These are phyloP conservation scores for Podiceps cristatus DNA, from an alignment of 2,113 vertebrate genomes.

Conservation along the genomic window DNA sequence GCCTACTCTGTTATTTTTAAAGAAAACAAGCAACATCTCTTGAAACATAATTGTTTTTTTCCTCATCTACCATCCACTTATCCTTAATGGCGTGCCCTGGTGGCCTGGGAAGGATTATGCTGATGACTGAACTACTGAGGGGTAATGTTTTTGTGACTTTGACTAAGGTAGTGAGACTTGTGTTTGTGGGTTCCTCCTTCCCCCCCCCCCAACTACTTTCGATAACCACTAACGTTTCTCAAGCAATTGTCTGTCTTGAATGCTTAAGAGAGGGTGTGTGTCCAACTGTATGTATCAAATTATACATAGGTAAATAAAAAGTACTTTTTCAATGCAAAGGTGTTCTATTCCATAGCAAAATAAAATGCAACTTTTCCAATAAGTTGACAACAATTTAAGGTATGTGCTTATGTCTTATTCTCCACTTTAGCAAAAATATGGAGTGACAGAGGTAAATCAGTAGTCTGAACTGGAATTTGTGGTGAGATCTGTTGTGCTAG, in stretches of 20 bases:
- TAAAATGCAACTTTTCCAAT: not conserved
- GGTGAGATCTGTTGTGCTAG: accelerated
- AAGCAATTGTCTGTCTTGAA: not conserved
- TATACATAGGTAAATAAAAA: not conserved
- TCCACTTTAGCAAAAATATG: accelerated
- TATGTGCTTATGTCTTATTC: not conserved
- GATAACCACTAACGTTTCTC: not conserved
- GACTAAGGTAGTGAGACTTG: not conserved
- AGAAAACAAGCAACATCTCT: not conserved
- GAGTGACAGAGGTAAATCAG: not conserved
- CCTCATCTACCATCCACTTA: not conserved
- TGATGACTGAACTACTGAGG: not conserved
- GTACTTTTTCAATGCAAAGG: not conserved
- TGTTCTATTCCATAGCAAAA: not conserved
- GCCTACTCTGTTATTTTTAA: not conserved
- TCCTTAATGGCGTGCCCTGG: too few relatives aligned
- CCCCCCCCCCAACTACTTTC: not conserved
- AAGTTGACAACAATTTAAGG: not conserved
- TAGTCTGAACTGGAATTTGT: not conserved
- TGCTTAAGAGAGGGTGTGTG: not conserved
- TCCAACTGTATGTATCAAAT: not conserved
- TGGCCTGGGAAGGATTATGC: not conserved
- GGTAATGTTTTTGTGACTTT: not conserved
- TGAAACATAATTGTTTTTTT: not conserved
- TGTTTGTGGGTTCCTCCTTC: not conserved